Percentiles rank a stretch among this genome's conserved stretches.
Evolutionary conservation across 2,797 vertebrate species (phyloP).

Genomic region (Alosa sapidissima): DNA sequence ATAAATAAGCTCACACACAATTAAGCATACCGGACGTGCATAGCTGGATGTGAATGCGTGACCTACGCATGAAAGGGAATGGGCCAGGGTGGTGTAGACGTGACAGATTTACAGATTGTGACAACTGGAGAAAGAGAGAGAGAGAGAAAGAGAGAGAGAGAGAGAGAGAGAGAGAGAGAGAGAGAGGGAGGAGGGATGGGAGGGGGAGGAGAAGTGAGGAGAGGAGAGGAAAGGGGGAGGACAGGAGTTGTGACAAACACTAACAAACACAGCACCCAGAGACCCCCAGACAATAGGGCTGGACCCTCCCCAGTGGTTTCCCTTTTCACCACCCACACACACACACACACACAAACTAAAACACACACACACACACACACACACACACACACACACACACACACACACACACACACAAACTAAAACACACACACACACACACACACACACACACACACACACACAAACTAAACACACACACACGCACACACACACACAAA

Average conservation of each 20-base stretch:
- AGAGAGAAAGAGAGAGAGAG: neutral
- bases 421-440: constrained; percentile 11
- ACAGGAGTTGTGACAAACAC: constrained; percentile 55
- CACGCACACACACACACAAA: neutral
- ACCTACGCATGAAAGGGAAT: constrained; percentile 59
- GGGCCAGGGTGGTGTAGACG: constrained; percentile 56
- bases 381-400: neutral
- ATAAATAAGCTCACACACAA: constrained; percentile 56
- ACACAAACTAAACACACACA: neutral
- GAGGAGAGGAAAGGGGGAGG: constrained; percentile 23
- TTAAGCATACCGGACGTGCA: constrained; percentile 24
- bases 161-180: neutral
- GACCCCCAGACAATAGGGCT: constrained; percentile 47
- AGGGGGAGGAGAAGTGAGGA: neutral
- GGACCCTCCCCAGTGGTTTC: constrained; percentile 31
- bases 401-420: neutral
- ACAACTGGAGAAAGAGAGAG: constrained; percentile 46
- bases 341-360: neutral
- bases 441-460: neutral
- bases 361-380: neutral
- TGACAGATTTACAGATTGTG: constrained; percentile 69
- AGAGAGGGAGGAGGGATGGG: neutral
- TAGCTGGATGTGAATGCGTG: constrained; percentile 53
- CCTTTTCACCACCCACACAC: neutral
- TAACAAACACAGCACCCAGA: constrained; percentile 58